Evolutionary conservation across 2,113 vertebrate species (phyloP), one percentile per base, ranked within the genome.

Genomic region (Mesitornis unicolor): DNA sequence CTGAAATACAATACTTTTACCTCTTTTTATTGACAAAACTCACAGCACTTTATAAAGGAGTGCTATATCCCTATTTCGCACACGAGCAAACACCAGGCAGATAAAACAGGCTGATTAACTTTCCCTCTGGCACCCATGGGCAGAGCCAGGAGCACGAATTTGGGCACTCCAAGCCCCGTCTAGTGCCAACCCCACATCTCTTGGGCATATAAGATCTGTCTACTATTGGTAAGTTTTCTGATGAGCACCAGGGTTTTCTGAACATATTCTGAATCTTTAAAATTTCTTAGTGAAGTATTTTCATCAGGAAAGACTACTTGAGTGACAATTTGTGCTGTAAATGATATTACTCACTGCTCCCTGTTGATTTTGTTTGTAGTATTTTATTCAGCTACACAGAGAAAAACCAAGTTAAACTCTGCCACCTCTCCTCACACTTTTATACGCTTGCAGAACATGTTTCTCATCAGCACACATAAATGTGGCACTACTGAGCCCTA

Each of bases 311-410:
- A 83, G 57, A 91, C 25, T 69, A 64, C 43, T 59, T 89, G 67
- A 89, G 70, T 84, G 91, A 76, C 65, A 76, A 90, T 76, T 78
- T 80, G 25, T 87, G 22, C 67, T 93, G 70, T 83, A 88, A 94
- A 93, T 81, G 65, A 0, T 57, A 85, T 88, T 87, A 85, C 54
- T 87, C 59, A 36, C 48, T 65, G 68, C 42, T 95, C 47, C 29
- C 82, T 4, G 0, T 59, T 94, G 65, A 56, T 79, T 95, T 91
- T 82, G 51, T 91, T 95, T 78, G 68, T 69, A 54, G 24, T 68
- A 74, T 82, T 87, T 95, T 93, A 80, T 90, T 82, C 78, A 89
- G 25, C 54, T 57, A 21, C 5, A 50, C 33, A 85, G 40, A 78
- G 65, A 74, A 87, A 87, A 91, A n/a, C 0, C 29, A 71, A 94